These are phyloP conservation scores for Brachyistius frenatus DNA, from an alignment of 2,113 vertebrate genomes.

Conservation along the genomic window DNA sequence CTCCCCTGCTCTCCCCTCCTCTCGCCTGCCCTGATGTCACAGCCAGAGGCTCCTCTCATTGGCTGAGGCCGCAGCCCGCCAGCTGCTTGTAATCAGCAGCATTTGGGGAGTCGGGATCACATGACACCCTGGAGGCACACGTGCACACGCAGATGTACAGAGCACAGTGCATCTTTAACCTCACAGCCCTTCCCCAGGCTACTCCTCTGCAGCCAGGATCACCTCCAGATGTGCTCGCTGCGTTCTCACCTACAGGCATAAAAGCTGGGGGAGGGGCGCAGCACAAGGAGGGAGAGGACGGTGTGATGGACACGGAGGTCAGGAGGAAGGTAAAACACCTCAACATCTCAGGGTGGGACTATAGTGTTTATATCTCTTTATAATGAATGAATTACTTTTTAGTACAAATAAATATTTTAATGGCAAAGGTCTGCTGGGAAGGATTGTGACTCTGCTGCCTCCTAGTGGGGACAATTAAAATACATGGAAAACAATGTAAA, in stretches of 20 bases:
- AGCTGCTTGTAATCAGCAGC: constrained; percentile 79
- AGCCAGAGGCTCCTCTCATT: constrained; percentile 34
- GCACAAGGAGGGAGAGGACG: constrained; percentile 4
- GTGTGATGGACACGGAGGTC: constrained; percentile 8
- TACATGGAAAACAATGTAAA: constrained; percentile 11
- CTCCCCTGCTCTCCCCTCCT: no score
- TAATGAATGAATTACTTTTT: neutral
- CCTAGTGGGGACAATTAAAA: constrained; percentile 47
- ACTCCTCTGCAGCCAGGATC: constrained; percentile 63
- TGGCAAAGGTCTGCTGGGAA: neutral
- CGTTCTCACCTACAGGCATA: constrained; percentile 55
- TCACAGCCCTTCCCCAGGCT: constrained; percentile 57
- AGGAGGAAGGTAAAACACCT: neutral
- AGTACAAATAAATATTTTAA: constrained; percentile 1
- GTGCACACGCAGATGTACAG: constrained; percentile 47
- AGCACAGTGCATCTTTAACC: constrained; percentile 68
- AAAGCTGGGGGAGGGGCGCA: constrained; percentile 37
- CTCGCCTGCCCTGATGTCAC: constrained; percentile 48
- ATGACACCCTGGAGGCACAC: constrained; percentile 67
- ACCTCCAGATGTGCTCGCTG: constrained; percentile 77
- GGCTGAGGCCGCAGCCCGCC: constrained; percentile 31
- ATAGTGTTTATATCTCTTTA: neutral
- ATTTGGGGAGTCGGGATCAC: constrained; percentile 61
- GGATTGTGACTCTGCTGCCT: constrained; percentile 46
- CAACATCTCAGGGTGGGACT: neutral